phyloP scores from a whole-genome alignment of 2,888 invertebrate species.

The Parapristionchus giblindavisi region DNA sequence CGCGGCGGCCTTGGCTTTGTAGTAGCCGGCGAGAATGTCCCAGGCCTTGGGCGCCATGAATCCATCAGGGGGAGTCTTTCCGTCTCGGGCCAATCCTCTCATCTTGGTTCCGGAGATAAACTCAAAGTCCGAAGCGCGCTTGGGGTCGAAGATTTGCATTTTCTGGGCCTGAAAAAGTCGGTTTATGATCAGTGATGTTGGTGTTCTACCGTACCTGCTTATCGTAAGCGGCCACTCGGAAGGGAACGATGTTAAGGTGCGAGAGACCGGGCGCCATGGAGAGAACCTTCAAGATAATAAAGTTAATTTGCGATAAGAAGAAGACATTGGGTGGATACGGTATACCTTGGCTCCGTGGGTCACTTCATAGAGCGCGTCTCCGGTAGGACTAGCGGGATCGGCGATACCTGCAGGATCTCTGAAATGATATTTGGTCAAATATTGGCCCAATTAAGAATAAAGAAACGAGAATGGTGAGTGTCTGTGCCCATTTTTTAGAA shows the following conservation, averaged over 20 bases:
- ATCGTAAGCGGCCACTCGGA: slow-evolving; percentile 98
- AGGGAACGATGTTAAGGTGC: slow-evolving; percentile 93
- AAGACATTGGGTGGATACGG: no score
- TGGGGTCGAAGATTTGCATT: slow-evolving; percentile 84
- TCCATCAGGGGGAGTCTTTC: slow-evolving; percentile 89
- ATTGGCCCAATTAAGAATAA: no score
- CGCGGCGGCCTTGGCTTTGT: slow-evolving; percentile 45
- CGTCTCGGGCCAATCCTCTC: slow-evolving; percentile 84
- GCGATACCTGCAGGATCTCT: slow-evolving; percentile 97
- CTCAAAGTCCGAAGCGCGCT: slow-evolving; percentile 83
- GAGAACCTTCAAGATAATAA: slow-evolving; percentile 74
- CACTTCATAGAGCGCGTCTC: slow-evolving; percentile 88
- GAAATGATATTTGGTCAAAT: no score
- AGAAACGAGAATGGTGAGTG: no score
- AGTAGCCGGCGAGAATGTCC: slow-evolving; percentile 71
- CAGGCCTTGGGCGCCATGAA: slow-evolving; percentile 97
- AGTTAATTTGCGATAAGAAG: no score
- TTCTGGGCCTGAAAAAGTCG: slow-evolving; percentile 41
- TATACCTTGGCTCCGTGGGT: slow-evolving; percentile 84
- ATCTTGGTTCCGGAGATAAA: slow-evolving; percentile 86
- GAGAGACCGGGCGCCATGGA: slow-evolving; percentile 92
- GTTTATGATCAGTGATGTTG: no score
- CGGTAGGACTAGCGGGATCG: slow-evolving; percentile 82
- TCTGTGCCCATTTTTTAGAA: no score
- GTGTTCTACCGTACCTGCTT: slow-evolving; percentile 73